Evolutionary conservation across 1,140 invertebrate genomes (phyloP).

Genomic region (Drosophila triauraria): DNA sequence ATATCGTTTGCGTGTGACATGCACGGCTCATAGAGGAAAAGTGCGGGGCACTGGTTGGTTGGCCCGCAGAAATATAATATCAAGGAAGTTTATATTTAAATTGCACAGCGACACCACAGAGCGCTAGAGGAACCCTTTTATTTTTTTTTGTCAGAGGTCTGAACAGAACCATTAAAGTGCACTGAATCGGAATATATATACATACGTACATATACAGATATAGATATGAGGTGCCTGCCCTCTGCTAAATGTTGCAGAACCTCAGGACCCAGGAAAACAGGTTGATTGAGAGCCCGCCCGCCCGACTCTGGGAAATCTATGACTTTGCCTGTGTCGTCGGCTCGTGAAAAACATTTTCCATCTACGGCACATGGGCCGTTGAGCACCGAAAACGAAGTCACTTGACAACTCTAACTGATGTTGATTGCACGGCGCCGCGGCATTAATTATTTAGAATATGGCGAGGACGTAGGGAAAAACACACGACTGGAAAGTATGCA

Average conservation of each 20-base stretch:
- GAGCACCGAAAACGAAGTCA: slow-evolving; percentile 61
- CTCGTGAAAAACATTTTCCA: slow-evolving; percentile 40
- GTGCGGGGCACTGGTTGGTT: slow-evolving; percentile 13
- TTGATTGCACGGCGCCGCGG: slow-evolving; percentile 70
- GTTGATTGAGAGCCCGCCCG: slow-evolving; percentile 31
- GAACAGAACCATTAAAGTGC: slow-evolving; percentile 68
- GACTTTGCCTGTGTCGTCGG: slow-evolving; percentile 64
- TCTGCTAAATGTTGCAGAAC: slow-evolving; percentile 66
- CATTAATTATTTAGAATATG: slow-evolving; percentile 78
- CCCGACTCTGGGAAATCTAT: slow-evolving; percentile 50
- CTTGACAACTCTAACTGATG: slow-evolving; percentile 76
- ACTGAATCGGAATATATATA: slow-evolving; percentile 57
- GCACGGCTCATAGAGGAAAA: slow-evolving; percentile 40
- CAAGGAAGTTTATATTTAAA: slow-evolving; percentile 56
- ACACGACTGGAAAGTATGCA: slow-evolving; percentile 65
- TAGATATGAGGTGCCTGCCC: slow-evolving; percentile 16
- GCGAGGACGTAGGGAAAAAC: slow-evolving; percentile 20
- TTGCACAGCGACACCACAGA: slow-evolving; percentile 49
- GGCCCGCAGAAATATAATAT: slow-evolving; percentile 39
- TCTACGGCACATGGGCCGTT: slow-evolving; percentile 29
- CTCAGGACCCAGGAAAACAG: slow-evolving; percentile 34
- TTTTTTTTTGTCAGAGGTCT: slow-evolving; percentile 5
- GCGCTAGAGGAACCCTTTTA: slow-evolving; percentile 20
- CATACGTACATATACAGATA: slow-evolving; percentile 21
- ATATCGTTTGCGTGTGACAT: slow-evolving; percentile 70